Evolutionary conservation across 2,113 vertebrate species (phyloP).

Genomic region (Oxyruncus cristatus): DNA sequence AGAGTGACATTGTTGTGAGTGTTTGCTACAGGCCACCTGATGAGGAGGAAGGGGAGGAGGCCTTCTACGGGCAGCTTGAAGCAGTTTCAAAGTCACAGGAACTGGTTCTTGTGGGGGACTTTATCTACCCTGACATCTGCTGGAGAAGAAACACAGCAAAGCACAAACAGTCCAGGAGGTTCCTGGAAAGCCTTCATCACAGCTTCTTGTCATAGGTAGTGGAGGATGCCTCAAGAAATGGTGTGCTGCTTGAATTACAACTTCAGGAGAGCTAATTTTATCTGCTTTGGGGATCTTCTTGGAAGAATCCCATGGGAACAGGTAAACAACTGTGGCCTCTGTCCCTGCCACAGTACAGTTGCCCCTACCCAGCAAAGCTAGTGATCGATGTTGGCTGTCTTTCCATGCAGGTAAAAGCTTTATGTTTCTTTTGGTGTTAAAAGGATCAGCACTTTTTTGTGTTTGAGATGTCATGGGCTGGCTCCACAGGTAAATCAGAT

Average conservation of each 20-base stretch:
- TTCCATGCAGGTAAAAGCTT: not conserved
- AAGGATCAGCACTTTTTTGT: not conserved
- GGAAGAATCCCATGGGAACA: not conserved
- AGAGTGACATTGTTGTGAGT: not conserved
- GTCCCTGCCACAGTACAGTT: accelerated
- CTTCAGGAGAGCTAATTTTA: not conserved
- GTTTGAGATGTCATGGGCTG: not conserved
- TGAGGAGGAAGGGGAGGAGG: not conserved
- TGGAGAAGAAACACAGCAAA: not conserved
- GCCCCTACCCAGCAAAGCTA: not conserved
- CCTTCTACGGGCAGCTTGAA: not conserved
- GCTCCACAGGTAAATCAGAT: not conserved
- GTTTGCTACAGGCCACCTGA: not conserved
- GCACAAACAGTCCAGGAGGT: not conserved
- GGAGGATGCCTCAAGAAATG: not conserved
- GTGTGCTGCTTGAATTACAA: not conserved
- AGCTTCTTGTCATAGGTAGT: not conserved
- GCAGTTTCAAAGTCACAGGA: not conserved
- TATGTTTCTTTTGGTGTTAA: not conserved
- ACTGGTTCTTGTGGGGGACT: not conserved
- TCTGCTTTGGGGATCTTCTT: not conserved
- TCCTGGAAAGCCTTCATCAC: not conserved
- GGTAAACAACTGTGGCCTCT: not conserved
- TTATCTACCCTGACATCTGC: not conserved
- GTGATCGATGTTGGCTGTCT: accelerated